Base-by-base conservation (phyloP, 2,888 invertebrate genomes). In the Labia minor region DNA sequence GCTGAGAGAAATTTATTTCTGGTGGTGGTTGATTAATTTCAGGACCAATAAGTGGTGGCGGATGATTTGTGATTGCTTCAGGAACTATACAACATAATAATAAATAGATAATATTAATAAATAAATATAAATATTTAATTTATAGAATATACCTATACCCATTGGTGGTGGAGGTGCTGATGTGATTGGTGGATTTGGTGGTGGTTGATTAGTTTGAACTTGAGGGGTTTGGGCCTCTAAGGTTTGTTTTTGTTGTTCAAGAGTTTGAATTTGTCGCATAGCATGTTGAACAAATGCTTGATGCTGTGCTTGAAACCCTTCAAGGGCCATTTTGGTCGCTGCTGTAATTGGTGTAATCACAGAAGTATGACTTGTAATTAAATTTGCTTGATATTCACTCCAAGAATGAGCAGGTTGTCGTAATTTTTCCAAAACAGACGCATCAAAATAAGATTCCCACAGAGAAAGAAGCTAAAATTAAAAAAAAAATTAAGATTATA, bases 361-460 rank as follows among this genome's bases (percentile, higher is more conserved):
- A 68, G 84, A 84, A 3, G 89, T 86, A 80, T 94, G 88, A 72
- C 89, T 87, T 19, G 89, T 85, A 73, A 94, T 86, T 72, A 95
- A 80, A 76, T 87, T 87, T 70, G 90, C 87, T 81, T 95, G 91
- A 77, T 92, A 94, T 74, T 90, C 89, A 73, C 90, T 88, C 83
- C 94, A 89, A n/a, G 94, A 92, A 67, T 86, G 84, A 70, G 87
- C 85, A 1, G 95, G 95, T 72, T 90, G 89, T 76, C 91, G 89
- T 80, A 97, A 83, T 78, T 91, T 90, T 70, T 90, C 89, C 74
- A 94, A 88, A 71, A 92, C 90, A 10, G 86, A 83, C 14, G 86
- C 81, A 76, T 89, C 88, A 77, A 93, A 89, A 80, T 92, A 92
- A 71, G 94, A 92, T 80, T 97, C 96, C 99, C 99, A 99, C 62